A percentile compares a stretch with the other conserved stretches of the same genome.
phyloP scores from a whole-genome alignment of 2,113 vertebrate genomes.

The Strigops habroptila region DNA sequence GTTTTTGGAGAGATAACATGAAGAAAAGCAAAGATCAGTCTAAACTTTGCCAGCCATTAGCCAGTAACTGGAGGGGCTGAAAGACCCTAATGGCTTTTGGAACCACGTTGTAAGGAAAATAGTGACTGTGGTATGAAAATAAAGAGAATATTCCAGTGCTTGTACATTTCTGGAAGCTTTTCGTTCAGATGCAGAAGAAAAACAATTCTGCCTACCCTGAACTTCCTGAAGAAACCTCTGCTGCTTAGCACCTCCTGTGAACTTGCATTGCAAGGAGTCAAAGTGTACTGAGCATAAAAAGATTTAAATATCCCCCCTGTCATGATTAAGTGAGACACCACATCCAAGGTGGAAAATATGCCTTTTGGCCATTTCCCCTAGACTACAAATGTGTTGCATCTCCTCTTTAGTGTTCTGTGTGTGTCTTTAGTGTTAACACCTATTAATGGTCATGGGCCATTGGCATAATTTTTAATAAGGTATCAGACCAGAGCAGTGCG shows the following conservation, averaged over 20 bases:
- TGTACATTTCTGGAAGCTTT: constrained; percentile 39
- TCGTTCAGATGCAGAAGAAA: constrained; percentile 45
- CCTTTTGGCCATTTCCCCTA: constrained; percentile 2
- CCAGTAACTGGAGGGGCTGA: neutral
- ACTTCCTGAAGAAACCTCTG: constrained; percentile 29
- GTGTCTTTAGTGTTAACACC: neutral
- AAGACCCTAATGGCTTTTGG: neutral
- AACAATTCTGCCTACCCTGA: neutral
- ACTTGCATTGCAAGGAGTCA: neutral
- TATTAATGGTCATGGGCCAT: neutral
- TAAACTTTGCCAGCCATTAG: neutral
- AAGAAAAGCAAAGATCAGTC: neutral
- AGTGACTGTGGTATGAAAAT: constrained; percentile 45
- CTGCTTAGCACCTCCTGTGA: neutral
- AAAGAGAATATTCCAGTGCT: neutral
- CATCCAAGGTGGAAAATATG: neutral
- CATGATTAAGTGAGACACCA: neutral
- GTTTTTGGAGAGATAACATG: neutral
- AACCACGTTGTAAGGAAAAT: constrained; percentile 41
- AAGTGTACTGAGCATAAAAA: neutral
- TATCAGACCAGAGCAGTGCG: neutral
- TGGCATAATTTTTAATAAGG: neutral
- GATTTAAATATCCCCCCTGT: constrained; percentile 14
- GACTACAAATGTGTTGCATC: neutral
- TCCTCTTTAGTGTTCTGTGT: neutral